phyloP scores from a whole-genome alignment of 1,140 invertebrate species.

The Calliopsis andreniformis region DNA sequence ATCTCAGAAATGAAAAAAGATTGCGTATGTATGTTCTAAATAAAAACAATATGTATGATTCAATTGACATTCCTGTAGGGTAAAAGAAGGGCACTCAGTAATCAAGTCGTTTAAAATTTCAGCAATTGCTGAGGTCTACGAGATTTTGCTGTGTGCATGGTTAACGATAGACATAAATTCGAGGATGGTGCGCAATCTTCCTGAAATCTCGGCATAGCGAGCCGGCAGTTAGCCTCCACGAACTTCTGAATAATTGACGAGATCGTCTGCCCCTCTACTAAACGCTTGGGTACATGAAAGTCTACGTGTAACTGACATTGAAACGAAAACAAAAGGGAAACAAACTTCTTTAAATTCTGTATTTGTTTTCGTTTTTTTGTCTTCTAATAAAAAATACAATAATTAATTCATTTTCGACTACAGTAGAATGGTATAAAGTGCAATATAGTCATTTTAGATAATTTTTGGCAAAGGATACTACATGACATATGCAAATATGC shows the following conservation, averaged over 20 bases:
- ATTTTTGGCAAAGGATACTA: no score
- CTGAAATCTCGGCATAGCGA: constrained; percentile 78
- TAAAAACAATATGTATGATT: background rate
- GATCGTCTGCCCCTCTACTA: constrained; percentile 64
- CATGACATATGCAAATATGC: no score
- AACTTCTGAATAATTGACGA: constrained; percentile 80
- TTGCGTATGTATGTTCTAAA: no score
- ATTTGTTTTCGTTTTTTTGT: no score
- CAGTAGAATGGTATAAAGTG: no score
- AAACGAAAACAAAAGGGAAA: constrained; percentile 1
- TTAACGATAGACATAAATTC: constrained; percentile 74
- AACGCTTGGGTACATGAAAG: constrained; percentile 40
- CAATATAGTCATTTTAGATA: no score
- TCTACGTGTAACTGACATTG: constrained; percentile 28
- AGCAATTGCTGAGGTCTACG: constrained; percentile 36
- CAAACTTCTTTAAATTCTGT: background rate
- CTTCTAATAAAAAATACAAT: background rate
- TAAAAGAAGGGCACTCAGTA: background rate
- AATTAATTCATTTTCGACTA: background rate
- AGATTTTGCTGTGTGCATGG: constrained; percentile 27
- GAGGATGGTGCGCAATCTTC: constrained; percentile 77
- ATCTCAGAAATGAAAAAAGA: no score
- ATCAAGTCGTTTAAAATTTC: constrained; percentile 27
- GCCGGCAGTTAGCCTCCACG: constrained; percentile 78
- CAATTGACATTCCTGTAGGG: background rate